These are phyloP conservation scores for Eumaeus atala DNA, from an alignment of 1,140 invertebrate genomes.

Conservation along the genomic window DNA sequence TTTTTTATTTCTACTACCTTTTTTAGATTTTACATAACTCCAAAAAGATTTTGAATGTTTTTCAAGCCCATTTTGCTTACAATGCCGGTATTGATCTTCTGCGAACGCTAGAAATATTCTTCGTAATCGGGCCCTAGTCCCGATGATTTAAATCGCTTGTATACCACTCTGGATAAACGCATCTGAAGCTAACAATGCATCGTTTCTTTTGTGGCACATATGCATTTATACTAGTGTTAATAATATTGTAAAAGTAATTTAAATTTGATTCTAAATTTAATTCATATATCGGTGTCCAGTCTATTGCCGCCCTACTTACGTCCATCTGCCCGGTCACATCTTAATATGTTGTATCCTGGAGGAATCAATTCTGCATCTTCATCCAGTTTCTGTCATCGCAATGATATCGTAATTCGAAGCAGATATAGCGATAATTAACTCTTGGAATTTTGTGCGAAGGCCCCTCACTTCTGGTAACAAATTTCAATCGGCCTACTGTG, in stretches of 20 bases:
- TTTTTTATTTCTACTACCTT: too few relatives aligned
- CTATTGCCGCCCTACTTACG: conserved; percentile 2
- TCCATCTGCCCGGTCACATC: conserved; percentile 21
- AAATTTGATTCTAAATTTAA: conserved; percentile 4
- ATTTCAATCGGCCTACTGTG: conserved; percentile 8
- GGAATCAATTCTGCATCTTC: conserved; percentile 19
- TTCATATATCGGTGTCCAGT: conserved; percentile 18
- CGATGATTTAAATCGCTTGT: conserved; percentile 16
- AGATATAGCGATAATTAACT: conserved; percentile 7
- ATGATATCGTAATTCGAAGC: conserved; percentile 17
- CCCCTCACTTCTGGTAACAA: conserved; percentile 26
- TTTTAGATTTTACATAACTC: too few relatives aligned
- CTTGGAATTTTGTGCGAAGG: conserved; percentile 20
- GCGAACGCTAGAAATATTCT: neutral
- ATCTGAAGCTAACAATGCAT: neutral
- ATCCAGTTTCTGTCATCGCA: conserved; percentile 21
- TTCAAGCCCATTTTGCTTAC: too few relatives aligned
- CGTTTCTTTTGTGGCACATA: neutral
- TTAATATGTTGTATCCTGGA: conserved; percentile 15
- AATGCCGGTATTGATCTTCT: too few relatives aligned
- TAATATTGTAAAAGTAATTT: conserved; percentile 7
- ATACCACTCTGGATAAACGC: conserved; percentile 23
- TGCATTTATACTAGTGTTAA: neutral
- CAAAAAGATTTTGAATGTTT: too few relatives aligned
- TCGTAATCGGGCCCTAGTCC: conserved; percentile 2